Conservation (phyloP, 2,113 vertebrate species). For the Formicarius rufipectus region DNA sequence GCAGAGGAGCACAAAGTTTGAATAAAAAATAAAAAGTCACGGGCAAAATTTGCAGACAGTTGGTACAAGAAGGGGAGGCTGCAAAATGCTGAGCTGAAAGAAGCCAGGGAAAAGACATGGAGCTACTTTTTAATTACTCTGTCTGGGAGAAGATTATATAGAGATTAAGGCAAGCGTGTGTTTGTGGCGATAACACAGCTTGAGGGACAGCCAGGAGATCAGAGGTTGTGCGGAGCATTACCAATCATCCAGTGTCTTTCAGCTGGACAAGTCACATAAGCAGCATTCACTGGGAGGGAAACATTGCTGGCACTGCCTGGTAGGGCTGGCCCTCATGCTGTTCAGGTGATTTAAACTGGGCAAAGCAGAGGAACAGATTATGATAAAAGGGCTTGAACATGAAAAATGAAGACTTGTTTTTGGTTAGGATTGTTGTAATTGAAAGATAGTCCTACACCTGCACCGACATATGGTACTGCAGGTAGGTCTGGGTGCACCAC, state of each 20-base stretch:
- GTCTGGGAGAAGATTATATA: neutral
- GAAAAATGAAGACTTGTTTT: neutral
- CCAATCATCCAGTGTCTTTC: neutral
- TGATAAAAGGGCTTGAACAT: neutral
- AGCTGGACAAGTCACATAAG: neutral
- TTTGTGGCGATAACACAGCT: slow-evolving; percentile 10
- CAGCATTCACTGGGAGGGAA: neutral
- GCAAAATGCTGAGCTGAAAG: neutral
- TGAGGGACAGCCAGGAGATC: slow-evolving; percentile 7
- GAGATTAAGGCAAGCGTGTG: neutral
- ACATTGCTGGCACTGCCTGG: neutral
- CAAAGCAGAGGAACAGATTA: neutral
- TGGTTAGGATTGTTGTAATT: neutral
- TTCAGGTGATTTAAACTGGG: neutral
- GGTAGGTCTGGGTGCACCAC: neutral
- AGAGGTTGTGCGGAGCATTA: neutral
- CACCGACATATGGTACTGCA: neutral
- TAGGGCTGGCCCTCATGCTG: neutral
- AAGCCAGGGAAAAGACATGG: neutral
- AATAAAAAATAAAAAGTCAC: neutral
- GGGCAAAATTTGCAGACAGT: neutral
- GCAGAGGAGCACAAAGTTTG: neutral
- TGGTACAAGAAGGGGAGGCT: neutral
- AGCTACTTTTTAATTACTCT: slow-evolving; percentile 15
- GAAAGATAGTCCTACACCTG: neutral